These are phyloP conservation scores for Diadumene lineata DNA, from an alignment of 92 coral and sea anemone genomes.

Conservation along the genomic window DNA sequence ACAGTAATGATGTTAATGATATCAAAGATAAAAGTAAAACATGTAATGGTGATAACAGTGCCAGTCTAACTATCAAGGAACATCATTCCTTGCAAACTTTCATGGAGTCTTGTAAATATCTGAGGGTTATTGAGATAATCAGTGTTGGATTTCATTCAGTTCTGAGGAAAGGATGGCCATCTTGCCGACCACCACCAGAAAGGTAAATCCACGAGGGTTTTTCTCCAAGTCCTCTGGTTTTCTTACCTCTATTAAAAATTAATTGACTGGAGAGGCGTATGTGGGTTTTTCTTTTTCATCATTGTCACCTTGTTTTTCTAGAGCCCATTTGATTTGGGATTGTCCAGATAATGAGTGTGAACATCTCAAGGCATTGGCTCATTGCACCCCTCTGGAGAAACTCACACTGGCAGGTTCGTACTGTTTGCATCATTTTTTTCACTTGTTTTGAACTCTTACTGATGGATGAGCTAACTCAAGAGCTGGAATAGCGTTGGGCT, in stretches of 20 bases:
- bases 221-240: too few relatives aligned
- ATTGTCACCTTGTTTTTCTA: neutral
- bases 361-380: slow-evolving; percentile 31
- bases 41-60: neutral
- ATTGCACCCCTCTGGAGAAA: slow-evolving; percentile 19
- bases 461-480: too few relatives aligned
- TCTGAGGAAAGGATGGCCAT: slow-evolving; percentile 37
- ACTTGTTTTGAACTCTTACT: too few relatives aligned
- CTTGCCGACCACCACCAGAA: slow-evolving; percentile 43
- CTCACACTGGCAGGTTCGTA: slow-evolving; percentile 41
- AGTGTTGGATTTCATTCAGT: slow-evolving; percentile 48
- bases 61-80: neutral
- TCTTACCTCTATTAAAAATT: too few relatives aligned
- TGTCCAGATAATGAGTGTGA: slow-evolving; percentile 44
- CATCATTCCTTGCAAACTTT: slow-evolving; percentile 7
- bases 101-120: slow-evolving; percentile 17
- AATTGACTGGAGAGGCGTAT: too few relatives aligned
- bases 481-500: too few relatives aligned
- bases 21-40: neutral
- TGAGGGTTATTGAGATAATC: slow-evolving; percentile 25
- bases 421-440: neutral
- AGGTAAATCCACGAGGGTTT: neutral
- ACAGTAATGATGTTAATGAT: neutral
- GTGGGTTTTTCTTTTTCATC: neutral
- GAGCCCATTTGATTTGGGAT: slow-evolving; percentile 40